Conservation (phyloP, 2,888 invertebrate genomes). For the Cepaea hortensis region DNA sequence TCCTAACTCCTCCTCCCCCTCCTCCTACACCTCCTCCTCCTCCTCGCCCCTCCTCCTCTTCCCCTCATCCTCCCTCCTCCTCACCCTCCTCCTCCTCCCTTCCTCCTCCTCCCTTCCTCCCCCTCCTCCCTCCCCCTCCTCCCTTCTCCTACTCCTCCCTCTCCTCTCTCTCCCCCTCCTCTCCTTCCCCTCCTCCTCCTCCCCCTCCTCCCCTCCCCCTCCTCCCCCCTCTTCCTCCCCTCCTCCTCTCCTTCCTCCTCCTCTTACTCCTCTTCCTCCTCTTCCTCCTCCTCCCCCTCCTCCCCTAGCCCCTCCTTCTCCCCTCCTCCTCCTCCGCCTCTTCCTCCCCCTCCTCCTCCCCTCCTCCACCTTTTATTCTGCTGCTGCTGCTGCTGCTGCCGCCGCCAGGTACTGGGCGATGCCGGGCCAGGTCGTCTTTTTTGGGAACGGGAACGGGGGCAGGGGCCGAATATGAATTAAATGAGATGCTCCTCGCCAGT, state of each 20-base stretch:
- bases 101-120: not conserved
- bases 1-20: no score
- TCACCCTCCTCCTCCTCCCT: not conserved
- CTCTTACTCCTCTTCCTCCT: not conserved
- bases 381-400: no score
- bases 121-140: not conserved
- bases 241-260: conserved; percentile 6
- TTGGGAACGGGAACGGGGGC: no score
- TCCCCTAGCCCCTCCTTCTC: not conserved
- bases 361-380: no score
- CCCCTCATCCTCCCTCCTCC: not conserved
- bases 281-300: not conserved
- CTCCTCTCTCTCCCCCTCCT: not conserved
- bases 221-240: not conserved
- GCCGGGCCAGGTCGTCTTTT: no score
- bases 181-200: not conserved
- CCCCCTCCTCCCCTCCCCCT: not conserved
- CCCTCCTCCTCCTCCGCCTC: not conserved
- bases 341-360: not conserved
- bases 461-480: no score
- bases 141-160: not conserved
- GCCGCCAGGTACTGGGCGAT: no score
- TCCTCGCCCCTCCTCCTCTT: conserved; percentile 24
- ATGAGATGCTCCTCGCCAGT: no score
- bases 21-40: no score